Conservation (phyloP, 2,888 invertebrate species). For the Oscheius sp. region DNA sequence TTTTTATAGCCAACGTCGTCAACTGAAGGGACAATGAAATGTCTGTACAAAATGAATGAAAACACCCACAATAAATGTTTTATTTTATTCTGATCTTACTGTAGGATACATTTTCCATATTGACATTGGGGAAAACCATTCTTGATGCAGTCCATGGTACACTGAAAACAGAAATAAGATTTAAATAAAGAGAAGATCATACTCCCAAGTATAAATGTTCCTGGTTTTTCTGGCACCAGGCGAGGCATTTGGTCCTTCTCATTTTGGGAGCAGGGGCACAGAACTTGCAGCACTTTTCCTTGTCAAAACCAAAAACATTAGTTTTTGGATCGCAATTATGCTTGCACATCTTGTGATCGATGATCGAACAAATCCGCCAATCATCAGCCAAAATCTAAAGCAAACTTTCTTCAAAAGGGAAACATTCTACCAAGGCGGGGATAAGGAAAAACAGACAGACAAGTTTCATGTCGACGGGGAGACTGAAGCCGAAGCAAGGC, state of each 20-base stretch:
- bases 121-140: not conserved
- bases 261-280: not conserved
- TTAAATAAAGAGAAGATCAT: not conserved
- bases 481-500: not conserved
- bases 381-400: not conserved
- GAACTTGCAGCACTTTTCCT: conserved; percentile 4
- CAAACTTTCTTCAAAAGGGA: not conserved
- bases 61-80: not conserved
- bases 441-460: not conserved
- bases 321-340: not conserved
- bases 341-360: not conserved
- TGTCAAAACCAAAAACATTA: not conserved
- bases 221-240: not conserved
- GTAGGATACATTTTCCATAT: not conserved
- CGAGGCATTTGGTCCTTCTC: not conserved
- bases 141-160: not conserved
- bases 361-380: not conserved
- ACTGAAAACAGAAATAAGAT: not conserved
- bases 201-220: not conserved
- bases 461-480: not conserved
- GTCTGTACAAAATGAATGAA: conserved; percentile 3
- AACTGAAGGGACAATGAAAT: not conserved
- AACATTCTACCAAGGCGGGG: not conserved
- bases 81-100: no score
- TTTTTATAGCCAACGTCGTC: not conserved